phyloP scores from a whole-genome alignment of 2,797 vertebrate species.

The Malurus leucopterus region DNA sequence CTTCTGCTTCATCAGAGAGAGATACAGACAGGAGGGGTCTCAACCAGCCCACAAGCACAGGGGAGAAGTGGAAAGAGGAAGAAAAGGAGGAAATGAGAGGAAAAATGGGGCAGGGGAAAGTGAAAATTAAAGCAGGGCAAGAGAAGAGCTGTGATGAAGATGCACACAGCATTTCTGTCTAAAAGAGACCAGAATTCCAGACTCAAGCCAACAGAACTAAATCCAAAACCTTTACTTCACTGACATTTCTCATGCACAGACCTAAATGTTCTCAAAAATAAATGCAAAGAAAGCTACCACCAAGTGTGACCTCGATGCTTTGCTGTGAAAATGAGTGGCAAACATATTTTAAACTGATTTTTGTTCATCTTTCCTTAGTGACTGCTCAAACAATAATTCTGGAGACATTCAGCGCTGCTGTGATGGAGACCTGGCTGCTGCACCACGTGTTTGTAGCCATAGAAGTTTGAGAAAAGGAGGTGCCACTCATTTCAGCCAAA shows the following conservation, averaged over 20 bases:
- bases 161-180: background rate
- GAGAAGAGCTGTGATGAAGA: background rate
- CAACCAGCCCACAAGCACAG: background rate
- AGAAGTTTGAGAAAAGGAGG: background rate
- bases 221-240: background rate
- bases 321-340: background rate
- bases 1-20: background rate
- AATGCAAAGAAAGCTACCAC: background rate
- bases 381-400: background rate
- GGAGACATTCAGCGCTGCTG: background rate
- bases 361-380: background rate
- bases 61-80: background rate
- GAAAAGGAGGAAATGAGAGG: background rate
- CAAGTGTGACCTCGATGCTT: background rate
- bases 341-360: background rate
- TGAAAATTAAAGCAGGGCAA: background rate
- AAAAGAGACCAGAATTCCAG: background rate
- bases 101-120: background rate
- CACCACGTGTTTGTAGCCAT: fast-evolving
- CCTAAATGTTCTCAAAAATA: background rate
- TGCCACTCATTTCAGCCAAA: background rate
- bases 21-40: background rate
- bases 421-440: background rate
- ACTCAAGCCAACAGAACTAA: background rate
- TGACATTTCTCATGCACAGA: background rate